Evolutionary conservation across 2,888 invertebrate species (phyloP).

Genomic region (Drosophila borborema): DNA sequence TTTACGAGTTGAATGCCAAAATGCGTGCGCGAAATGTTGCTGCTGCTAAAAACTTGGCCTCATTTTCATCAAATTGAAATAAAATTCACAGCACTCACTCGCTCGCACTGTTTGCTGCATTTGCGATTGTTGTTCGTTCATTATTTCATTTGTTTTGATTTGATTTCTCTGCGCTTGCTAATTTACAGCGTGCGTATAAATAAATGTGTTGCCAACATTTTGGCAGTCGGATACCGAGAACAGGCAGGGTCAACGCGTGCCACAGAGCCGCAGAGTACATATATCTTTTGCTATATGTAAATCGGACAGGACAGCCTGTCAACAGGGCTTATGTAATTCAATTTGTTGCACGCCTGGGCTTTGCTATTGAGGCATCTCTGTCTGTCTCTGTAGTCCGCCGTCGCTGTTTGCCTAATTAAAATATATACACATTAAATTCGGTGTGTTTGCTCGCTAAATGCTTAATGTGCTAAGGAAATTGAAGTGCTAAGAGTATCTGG

Average conservation of each 20-base stretch:
- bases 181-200: slow-evolving; percentile 79
- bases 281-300: slow-evolving; percentile 19
- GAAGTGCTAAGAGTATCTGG: slow-evolving; percentile 62
- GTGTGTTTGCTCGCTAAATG: slow-evolving; percentile 22
- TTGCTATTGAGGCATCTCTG: slow-evolving; percentile 26
- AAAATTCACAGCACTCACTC: slow-evolving; percentile 24
- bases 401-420: slow-evolving; percentile 65
- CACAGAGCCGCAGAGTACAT: slow-evolving; percentile 9
- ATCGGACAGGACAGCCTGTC: slow-evolving; percentile 68
- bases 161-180: slow-evolving; percentile 45
- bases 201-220: slow-evolving; percentile 69
- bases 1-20: slow-evolving; percentile 57
- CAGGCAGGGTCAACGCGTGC: slow-evolving; percentile 77
- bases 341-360: slow-evolving; percentile 28
- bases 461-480: slow-evolving; percentile 35
- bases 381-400: slow-evolving; percentile 9
- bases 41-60: slow-evolving; percentile 67
- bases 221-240: slow-evolving; percentile 27
- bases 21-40: slow-evolving; percentile 55
- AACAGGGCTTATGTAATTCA: slow-evolving; percentile 68
- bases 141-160: slow-evolving; percentile 9
- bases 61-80: slow-evolving; percentile 45
- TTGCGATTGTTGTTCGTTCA: slow-evolving; percentile 32
- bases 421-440: slow-evolving; percentile 53
- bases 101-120: slow-evolving; percentile 15